A percentile compares a stretch with the other conserved stretches of the same genome.
Evolutionary conservation across 2,888 invertebrate species (phyloP).

Genomic region (Desoria tigrina): DNA sequence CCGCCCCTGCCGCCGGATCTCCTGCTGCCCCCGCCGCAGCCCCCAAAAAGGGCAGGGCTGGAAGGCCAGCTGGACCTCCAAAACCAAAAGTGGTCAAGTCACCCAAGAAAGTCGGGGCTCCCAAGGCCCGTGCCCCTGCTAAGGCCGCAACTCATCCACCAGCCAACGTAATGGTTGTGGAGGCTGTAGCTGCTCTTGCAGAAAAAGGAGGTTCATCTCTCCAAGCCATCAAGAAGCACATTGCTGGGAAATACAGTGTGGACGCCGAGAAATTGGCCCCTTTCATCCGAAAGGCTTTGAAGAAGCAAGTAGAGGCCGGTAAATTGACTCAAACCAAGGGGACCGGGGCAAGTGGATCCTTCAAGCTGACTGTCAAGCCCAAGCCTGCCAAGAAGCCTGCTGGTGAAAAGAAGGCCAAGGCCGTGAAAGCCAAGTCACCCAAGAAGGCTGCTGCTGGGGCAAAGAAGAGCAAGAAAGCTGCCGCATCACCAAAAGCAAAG

Average conservation of each 20-base stretch:
- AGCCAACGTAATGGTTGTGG: conserved; percentile 63
- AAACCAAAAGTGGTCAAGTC: too few relatives aligned
- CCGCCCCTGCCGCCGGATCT: too few relatives aligned
- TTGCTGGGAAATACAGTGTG: conserved; percentile 64
- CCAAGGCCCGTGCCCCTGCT: too few relatives aligned
- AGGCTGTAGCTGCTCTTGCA: conserved; percentile 57
- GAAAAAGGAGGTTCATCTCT: conserved; percentile 63
- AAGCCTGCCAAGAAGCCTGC: conserved; percentile 3
- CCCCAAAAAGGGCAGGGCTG: too few relatives aligned
- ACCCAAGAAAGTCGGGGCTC: conserved; percentile 3
- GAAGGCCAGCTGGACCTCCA: conserved; percentile 45
- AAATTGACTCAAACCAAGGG: conserved; percentile 50
- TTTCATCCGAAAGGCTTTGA: conserved; percentile 65
- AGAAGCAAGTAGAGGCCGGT: conserved; percentile 61
- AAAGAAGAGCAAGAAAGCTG: too few relatives aligned
- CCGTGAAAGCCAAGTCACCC: neutral
- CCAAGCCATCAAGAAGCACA: conserved; percentile 69
- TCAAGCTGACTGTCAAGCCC: conserved; percentile 23
- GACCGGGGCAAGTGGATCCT: conserved; percentile 28
- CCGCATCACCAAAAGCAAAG: too few relatives aligned
- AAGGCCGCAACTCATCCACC: conserved; percentile 59
- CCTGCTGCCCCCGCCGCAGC: too few relatives aligned
- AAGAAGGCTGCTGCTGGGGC: neutral
- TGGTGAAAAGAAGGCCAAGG: conserved; percentile 1
- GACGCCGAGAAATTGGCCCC: conserved; percentile 63